Base-by-base conservation (phyloP, 2,797 vertebrate genomes). In the Urocyon cinereoargenteus region DNA sequence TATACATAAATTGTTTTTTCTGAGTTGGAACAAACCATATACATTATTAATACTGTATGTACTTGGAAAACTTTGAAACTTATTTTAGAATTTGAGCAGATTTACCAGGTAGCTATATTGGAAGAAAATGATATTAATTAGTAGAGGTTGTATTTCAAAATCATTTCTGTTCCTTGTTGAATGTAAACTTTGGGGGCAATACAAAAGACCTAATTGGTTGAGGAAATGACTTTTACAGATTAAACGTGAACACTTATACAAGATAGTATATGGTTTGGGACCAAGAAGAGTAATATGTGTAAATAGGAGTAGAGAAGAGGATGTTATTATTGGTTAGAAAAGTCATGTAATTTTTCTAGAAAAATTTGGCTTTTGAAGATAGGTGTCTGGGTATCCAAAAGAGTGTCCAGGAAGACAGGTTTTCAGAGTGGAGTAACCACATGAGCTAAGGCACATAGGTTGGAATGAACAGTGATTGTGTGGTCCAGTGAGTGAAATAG, bases 31-130 rank as follows among this genome's bases (percentile, higher is more conserved):
- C 7, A 73, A 92, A 94, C n/a, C 2, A 9, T 24, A 3, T n/a
- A 57, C 1, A 73, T 55, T 49, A 36, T 86, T 90, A 83, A 19
- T 95, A 91, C 36, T 89, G 10, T 78, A 45, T 72, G 13, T 68
- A 83, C 13, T 92, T 94, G 51, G 57, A 86, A 94, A 87, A 55
- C 62, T 66, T 86, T 86, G 81, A 87, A 64, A 72, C 55, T 85
- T 79, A 82, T 57, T 92, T 96, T 88, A 96, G 55, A 87, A 87
- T 83, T 90, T 83, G 28, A 95, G 12, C 70, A 86, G 57, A 86
- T 91, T 92, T 95, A 82, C 19, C 22, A 59, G 14, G 72, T 12
- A 2, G 45, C 40, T 61, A 1, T 81, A 68, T 64, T 90, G 61
- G 55, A 94, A 45, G 40, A 92, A 26, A 66, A 55, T 91, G 49